Evolutionary conservation across 2,797 vertebrate genomes (phyloP).

Genomic region (Anguilla anguilla): DNA sequence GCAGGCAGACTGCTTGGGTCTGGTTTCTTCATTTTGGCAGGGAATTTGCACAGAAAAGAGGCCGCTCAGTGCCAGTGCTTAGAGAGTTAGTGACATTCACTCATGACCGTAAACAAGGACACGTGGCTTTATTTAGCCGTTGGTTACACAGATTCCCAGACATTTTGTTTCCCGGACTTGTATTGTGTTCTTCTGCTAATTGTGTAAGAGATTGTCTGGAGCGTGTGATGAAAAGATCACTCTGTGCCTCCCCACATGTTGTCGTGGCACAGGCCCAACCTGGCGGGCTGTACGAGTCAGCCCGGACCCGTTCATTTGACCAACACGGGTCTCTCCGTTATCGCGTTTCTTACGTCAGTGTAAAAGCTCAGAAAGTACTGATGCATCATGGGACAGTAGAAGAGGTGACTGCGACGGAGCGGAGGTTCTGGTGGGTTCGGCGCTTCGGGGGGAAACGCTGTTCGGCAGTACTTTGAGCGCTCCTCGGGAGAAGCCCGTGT

Average conservation of each 20-base stretch:
- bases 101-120: neutral
- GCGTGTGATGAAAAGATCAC: neutral
- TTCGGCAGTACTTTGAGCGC: neutral
- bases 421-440: slow-evolving; percentile 6
- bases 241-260: neutral
- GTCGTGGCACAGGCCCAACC: neutral
- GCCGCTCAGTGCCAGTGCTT: neutral
- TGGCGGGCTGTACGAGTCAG: neutral
- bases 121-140: neutral
- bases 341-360: neutral
- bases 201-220: neutral
- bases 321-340: neutral
- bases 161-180: neutral
- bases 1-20: neutral
- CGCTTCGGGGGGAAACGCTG: slow-evolving; percentile 8
- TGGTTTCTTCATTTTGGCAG: neutral
- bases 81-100: neutral
- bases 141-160: neutral
- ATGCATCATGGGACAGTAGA: neutral
- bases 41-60: neutral
- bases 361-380: neutral
- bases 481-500: neutral
- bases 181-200: neutral
- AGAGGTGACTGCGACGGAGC: neutral
- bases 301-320: neutral